Evolutionary conservation across 2,797 vertebrate genomes (phyloP).

Genomic region (Eospalax fontanierii): DNA sequence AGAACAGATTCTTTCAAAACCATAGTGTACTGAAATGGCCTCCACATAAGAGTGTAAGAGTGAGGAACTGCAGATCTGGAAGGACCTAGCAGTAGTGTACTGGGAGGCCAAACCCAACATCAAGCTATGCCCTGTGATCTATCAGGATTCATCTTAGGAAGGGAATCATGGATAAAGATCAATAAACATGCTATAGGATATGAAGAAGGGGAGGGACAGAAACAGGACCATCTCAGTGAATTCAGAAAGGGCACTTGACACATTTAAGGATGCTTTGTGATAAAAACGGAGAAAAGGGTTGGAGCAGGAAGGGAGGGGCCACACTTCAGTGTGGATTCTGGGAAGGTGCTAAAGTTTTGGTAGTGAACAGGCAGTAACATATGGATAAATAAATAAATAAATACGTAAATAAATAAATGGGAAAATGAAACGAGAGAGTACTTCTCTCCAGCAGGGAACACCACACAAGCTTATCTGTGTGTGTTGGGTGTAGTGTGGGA

Average conservation of each 20-base stretch:
- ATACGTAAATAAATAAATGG: not conserved
- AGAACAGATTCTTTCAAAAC: not conserved
- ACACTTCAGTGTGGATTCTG: no score
- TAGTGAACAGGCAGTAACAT: not conserved
- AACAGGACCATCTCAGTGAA: no score
- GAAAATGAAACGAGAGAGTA: no score
- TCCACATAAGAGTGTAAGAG: not conserved
- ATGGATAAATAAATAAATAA: not conserved
- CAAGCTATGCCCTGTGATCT: not conserved
- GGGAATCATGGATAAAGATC: not conserved
- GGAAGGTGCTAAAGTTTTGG: not conserved
- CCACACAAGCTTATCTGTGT: no score
- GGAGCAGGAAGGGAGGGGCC: no score
- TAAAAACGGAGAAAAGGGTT: no score
- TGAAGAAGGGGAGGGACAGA: no score
- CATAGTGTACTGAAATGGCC: not conserved
- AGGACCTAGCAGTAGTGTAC: not conserved
- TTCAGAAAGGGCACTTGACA: no score
- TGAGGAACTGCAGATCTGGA: not conserved
- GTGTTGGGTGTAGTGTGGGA: no score
- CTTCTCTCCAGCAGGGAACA: no score
- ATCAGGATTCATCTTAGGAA: not conserved
- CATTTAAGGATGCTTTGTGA: no score
- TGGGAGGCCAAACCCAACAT: not conserved
- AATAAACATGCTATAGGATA: no score